phyloP scores from a whole-genome alignment of 2,888 invertebrate species.

The Agonopterix arenella region DNA sequence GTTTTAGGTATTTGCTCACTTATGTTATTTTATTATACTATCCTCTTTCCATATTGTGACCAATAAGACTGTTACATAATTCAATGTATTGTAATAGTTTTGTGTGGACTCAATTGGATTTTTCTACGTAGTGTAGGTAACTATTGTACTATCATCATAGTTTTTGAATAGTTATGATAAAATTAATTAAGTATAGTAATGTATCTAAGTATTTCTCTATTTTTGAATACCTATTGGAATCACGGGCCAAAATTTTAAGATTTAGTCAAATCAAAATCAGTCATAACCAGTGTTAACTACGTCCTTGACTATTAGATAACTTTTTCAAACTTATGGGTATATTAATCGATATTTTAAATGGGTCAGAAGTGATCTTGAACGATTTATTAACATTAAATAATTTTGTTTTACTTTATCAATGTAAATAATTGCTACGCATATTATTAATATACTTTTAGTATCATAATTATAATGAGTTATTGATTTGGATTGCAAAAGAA shows the following conservation, averaged over 20 bases:
- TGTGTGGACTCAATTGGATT: slow-evolving; percentile 23
- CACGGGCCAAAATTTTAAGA: slow-evolving; percentile 67
- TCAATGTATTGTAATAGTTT: slow-evolving; percentile 28
- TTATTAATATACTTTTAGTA: slow-evolving; percentile 33
- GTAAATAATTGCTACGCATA: slow-evolving; percentile 20
- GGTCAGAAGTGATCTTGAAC: slow-evolving; percentile 21
- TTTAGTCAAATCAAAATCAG: slow-evolving; percentile 57
- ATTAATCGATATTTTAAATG: slow-evolving; percentile 11
- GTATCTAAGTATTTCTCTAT: slow-evolving; percentile 22
- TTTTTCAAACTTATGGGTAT: slow-evolving; percentile 20
- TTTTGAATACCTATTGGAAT: slow-evolving; percentile 49
- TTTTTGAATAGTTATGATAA: slow-evolving; percentile 35
- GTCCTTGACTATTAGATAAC: slow-evolving; percentile 17
- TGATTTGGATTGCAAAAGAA: slow-evolving; percentile 43
- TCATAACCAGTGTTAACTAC: slow-evolving; percentile 34
- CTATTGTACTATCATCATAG: slow-evolving; percentile 22
- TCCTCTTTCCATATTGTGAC: slow-evolving; percentile 34
- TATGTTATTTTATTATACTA: slow-evolving; percentile 45
- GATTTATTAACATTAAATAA: slow-evolving; percentile 20
- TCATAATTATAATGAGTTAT: slow-evolving; percentile 36
- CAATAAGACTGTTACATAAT: slow-evolving; percentile 38
- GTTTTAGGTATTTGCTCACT: slow-evolving; percentile 56
- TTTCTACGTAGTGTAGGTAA: slow-evolving; percentile 31
- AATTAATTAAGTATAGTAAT: slow-evolving; percentile 25
- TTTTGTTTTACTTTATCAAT: slow-evolving; percentile 26